Base-by-base conservation (phyloP, 2,113 vertebrate genomes). In the Callorhinus ursinus region DNA sequence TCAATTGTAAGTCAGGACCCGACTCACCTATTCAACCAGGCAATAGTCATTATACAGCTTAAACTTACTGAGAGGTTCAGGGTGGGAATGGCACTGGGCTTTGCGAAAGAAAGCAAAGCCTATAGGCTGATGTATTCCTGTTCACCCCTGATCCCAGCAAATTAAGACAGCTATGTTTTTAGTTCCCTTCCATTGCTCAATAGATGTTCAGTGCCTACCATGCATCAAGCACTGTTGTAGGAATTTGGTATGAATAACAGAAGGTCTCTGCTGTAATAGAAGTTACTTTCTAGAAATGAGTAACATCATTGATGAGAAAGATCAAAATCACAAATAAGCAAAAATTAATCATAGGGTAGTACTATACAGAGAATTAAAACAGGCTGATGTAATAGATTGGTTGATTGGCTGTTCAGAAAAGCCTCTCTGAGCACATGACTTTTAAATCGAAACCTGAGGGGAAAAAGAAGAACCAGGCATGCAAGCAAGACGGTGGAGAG, bases 1-100 rank as follows among this genome's bases (percentile, higher is more conserved):
- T 98, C 99, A 99, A 80, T 99, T 99, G 99, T 99, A 99, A 99
- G 99, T 99, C 13, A 8, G 19, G 28, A 14, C 46, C 2, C 10
- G 61, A 77, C 39, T 90, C 36, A 7, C 13, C 33, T 74, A 0
- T 28, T 80, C 16, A 55, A 6, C 3, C 19, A 42, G 42, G 67
- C 65, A 18, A 24, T 5, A 46, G 15, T 65, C 53, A 63, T 51
- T 88, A 69, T 90, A 21, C 2, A 18, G 0, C 79, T 95, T 49
- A 53, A 95, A 77, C 1, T 0, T 13, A 3, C 0, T 42, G n/a
- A 19, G 59, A 21, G 11, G 42, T 22, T 77, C 9, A 0, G 33
- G 4, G 18, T 39, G 24, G n/a, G 59, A 87, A 65, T 8, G 42
- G 42, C n/a, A 28, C 90, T 31, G 26, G 65, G 1, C 39, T 94